Evolutionary conservation across 2,888 invertebrate genomes (phyloP), one percentile per base, ranked within the genome.

Genomic region (Caenorhabditis plicata): DNA sequence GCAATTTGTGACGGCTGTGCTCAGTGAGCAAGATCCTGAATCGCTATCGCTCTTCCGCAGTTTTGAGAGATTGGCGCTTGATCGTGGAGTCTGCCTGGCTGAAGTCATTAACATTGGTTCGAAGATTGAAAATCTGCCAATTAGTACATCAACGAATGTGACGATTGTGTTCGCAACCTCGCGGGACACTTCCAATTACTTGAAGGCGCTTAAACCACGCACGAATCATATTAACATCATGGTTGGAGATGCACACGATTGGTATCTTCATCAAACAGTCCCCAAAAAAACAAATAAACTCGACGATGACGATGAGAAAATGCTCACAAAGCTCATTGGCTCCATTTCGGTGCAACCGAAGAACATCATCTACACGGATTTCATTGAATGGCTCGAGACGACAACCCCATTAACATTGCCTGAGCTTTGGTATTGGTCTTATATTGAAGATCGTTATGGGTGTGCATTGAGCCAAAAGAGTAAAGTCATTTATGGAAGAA

Each of bases 171-270:
- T 73, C 40, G 64, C 71, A 1, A 73, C 68, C 7, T 69, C 73
- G 8, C 48, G 64, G 15, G 68, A 71, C 26, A 62, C 69, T 13
- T 68, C 66, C 7, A 47, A 60, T 11, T 68, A 64, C 33, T 36
- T 64, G 8, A 38, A 53, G 9, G 36, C 53, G 4, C 44, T 51
- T 17, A 62, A 56, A 22, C 39, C 41, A 40, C 42, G 46, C 22
- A 42, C 35, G 32, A 57, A 63, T 36, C 51, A 51, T 42, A 60
- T 78, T 11, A 73, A 76, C 48, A 61, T 78, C 7, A 58, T 77
- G 60, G 63, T 80, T 44, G 79, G 79, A 32, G 79, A 80, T 25
- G 71, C 79, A 31, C 77, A 78, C 42, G 73, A 79, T 43, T 79
- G 76, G 70, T 64, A 75, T 32, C 62, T 77, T 31, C n/a, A n/a